Evolutionary conservation across 2,797 vertebrate species (phyloP), one percentile per base, ranked within the genome.

Genomic region (Coregonus ussuriensis): DNA sequence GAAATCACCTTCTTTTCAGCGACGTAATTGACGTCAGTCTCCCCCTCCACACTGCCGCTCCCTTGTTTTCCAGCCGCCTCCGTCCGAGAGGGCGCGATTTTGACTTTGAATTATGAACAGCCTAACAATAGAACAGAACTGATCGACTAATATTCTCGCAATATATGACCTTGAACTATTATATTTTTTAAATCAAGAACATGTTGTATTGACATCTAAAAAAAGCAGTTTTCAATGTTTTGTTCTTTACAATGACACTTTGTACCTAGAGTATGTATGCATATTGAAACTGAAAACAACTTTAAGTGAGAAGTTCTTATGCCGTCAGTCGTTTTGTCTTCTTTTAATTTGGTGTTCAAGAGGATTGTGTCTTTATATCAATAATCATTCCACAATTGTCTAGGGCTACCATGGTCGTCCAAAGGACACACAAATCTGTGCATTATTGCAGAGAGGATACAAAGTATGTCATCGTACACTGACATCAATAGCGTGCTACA

Each of bases 1-100:
- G 52, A 56, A 33, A 74, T 53, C 4, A 41, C 66, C 62, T 71
- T 21, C 18, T n/a, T 47, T 25, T 25, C 53, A 35, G 25, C 3
- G 7, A 67, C 53, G 74, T 56, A 29, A 15, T 51, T 54, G 3
- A 71, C 87, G 86, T 88, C 82, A 82, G 37, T 11, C 74, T 80
- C 84, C 75, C 71, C 68, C 68, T 41, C 41, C 41, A 9, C 6
- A 7, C 33, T 51, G 33, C 85, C 87, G 79, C 83, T 77, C 75
- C 81, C 76, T 77, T 72, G 70, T 72, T 54, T 75, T 80, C 54
- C 72, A 72, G 53, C 31, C 31, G 67, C 6, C 16, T 35, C 33
- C 0, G 72, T 63, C 21, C 52, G 18, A 56, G 29, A 54, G 7
- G 11, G 31, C 54, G 72, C 72, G 72, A 56, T 54, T 62, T 63